These are phyloP conservation scores for Andrena hattorfiana DNA, from an alignment of 2,888 invertebrate genomes.

Conservation along the genomic window DNA sequence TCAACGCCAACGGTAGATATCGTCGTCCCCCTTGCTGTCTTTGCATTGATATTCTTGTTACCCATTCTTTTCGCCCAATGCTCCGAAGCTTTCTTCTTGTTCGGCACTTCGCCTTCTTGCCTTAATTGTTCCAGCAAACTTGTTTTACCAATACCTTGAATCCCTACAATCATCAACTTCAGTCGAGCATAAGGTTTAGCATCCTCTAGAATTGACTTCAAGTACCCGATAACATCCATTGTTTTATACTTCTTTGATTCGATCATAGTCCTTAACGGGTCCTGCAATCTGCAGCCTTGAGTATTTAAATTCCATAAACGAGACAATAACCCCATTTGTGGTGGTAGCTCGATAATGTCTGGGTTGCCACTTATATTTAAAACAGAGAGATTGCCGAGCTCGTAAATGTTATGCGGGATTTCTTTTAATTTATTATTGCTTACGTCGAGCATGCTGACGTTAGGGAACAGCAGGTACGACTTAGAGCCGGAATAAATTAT, in stretches of 20 bases:
- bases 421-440: constrained; percentile 93
- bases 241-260: constrained; percentile 97
- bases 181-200: constrained; percentile 97
- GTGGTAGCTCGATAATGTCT: constrained; percentile 95
- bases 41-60: constrained; percentile 92
- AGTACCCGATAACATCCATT: constrained; percentile 96
- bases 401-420: constrained; percentile 94
- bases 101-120: constrained; percentile 92
- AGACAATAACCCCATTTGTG: constrained; percentile 96
- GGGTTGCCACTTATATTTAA: constrained; percentile 95
- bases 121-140: constrained; percentile 95
- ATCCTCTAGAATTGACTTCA: constrained; percentile 95
- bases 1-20: constrained; percentile 99
- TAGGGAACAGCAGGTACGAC: constrained; percentile 92
- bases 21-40: constrained; percentile 91
- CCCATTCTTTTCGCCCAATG: constrained; percentile 99
- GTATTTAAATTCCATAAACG: constrained; percentile 99
- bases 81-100: constrained; percentile 89
- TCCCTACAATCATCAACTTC: constrained; percentile 98
- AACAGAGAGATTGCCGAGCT: constrained; percentile 95
- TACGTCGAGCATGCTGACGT: constrained; percentile 97
- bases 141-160: constrained; percentile 95
- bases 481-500: constrained; percentile 77
- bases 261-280: constrained; percentile 96
- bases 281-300: constrained; percentile 94